Evolutionary conservation across 92 coral and sea anemone species (phyloP), one percentile per base, ranked within the genome.

Genomic region (Siderastrea radians): DNA sequence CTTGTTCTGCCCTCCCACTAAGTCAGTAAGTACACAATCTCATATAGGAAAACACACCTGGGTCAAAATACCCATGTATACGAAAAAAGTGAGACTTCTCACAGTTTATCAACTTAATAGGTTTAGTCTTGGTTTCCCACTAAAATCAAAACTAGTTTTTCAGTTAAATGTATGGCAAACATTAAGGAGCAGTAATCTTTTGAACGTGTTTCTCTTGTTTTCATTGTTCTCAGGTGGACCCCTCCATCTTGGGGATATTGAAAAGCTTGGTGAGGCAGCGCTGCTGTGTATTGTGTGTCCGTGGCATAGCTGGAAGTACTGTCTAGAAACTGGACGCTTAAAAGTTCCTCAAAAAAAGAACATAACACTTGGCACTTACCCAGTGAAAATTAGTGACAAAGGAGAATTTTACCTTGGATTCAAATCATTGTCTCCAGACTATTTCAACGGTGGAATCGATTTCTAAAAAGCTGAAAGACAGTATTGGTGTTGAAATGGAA

Each of bases 181-280:
- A 6, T 9, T 14, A 26, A 0, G 8, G 70, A 38, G 70, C n/a
- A 11, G 1, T 1, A 17, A 11, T 19, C 7, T 16, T 17, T 17
- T 66, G 70, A 26, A 17, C 45, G n/a, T 26, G 12, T 38, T 2
- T 17, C 47, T 59, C n/a, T 59, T 2, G n/a, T 13, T 59, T 10
- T 59, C 47, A 9, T 61, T 62, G 51, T 44, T 2, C 44, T 49
- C 80, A 96, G 99, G 99, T 48, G 99, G 98, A 1, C 98, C 99
- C 5, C 96, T 96, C 16, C 94, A 96, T 76, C 96, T 96, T 67
- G 95, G 99, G 6, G 99, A 96, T 53, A 94, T 96, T 47, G 96
- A 96, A 82, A 93, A 79, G 73, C 82, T 94, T 15, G 97, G 99
- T 16, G 96, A 92, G 72, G 97, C 94, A 68, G 68, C 82, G 2